Evolutionary conservation across 1,140 invertebrate genomes (phyloP).

Genomic region (Scaptomyza graminum): DNA sequence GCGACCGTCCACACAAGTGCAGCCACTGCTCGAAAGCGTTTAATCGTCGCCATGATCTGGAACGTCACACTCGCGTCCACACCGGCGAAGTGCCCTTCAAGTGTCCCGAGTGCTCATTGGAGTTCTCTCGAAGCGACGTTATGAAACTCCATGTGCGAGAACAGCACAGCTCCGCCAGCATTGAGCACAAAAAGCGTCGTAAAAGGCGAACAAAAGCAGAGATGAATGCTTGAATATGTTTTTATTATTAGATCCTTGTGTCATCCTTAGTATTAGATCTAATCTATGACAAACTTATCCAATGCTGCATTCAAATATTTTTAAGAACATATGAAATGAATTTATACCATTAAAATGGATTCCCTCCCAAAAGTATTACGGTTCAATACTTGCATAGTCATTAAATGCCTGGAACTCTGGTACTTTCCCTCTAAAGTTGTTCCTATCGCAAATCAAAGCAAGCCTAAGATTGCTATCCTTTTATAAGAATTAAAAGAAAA

Average conservation of each 20-base stretch:
- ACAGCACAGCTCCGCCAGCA: not conserved
- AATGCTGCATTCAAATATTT: too few species aligned
- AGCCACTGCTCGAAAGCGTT: slow-evolving; percentile 12
- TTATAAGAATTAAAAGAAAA: too few species aligned
- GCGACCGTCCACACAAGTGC: slow-evolving; percentile 16
- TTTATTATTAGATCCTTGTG: not conserved
- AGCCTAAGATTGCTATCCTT: too few species aligned
- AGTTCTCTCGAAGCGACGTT: slow-evolving; percentile 19
- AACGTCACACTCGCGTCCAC: slow-evolving; percentile 20
- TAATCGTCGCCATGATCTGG: slow-evolving; percentile 20
- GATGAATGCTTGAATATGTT: too few species aligned
- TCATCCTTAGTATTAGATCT: not conserved
- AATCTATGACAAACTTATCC: too few species aligned
- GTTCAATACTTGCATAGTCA: too few species aligned
- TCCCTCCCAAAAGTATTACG: too few species aligned
- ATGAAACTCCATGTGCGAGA: not conserved
- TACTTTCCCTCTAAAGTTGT: too few species aligned
- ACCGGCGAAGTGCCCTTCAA: slow-evolving; percentile 23
- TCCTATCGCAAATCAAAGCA: too few species aligned
- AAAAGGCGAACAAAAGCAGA: not conserved
- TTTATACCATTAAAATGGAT: too few species aligned
- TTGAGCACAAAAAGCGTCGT: not conserved
- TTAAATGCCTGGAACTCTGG: too few species aligned
- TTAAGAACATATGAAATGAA: too few species aligned
- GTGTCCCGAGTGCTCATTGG: not conserved